phyloP scores from a whole-genome alignment of 2,797 vertebrate genomes.

The Pangasius krempfi region DNA sequence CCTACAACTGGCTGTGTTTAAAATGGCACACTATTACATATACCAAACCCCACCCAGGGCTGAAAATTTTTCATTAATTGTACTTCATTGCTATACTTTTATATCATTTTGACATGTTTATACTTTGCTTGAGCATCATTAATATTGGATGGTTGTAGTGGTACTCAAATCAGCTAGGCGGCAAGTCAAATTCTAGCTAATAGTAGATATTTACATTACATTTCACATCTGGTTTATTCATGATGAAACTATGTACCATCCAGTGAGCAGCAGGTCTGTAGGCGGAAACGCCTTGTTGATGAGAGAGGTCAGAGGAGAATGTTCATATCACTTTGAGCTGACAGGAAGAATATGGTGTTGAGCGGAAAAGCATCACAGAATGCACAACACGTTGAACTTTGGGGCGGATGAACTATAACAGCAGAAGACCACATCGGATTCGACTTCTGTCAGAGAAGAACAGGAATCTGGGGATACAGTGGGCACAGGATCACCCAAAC shows the following conservation, averaged over 20 bases:
- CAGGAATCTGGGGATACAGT: not conserved
- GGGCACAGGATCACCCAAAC: not conserved
- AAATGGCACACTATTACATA: not conserved
- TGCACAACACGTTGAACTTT: not conserved
- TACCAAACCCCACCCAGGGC: not conserved
- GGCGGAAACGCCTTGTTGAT: no score
- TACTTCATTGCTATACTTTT: not conserved
- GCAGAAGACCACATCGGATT: not conserved
- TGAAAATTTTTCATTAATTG: not conserved
- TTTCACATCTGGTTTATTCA: not conserved
- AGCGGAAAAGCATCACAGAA: not conserved
- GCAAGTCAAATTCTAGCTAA: not conserved
- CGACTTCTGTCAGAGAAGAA: not conserved
- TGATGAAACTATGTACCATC: not conserved
- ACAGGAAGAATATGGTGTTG: not conserved
- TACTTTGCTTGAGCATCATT: not conserved
- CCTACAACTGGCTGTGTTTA: not conserved
- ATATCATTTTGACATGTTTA: not conserved
- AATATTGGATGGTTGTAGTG: no score
- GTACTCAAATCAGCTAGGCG: not conserved
- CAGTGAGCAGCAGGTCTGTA: no score
- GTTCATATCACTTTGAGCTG: not conserved
- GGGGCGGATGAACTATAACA: not conserved
- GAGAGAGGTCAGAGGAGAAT: not conserved
- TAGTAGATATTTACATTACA: not conserved